Percentiles rank a stretch among this genome's conserved stretches.
Conservation (phyloP, 2,113 vertebrate genomes). For the Malurus melanocephalus region DNA sequence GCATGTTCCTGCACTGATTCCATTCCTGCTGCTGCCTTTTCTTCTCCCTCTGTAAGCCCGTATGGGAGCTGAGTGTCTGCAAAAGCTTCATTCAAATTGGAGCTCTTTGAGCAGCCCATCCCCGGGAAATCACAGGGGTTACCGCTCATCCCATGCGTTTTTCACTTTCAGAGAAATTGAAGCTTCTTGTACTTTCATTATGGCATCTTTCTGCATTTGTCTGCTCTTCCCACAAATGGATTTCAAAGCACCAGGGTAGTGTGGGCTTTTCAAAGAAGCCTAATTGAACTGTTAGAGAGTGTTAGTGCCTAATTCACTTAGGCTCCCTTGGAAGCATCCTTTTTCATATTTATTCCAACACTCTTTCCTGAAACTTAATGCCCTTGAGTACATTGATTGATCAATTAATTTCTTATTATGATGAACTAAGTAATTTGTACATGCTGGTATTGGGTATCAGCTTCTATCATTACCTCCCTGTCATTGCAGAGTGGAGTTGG, state of each 20-base stretch:
- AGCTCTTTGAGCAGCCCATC: slow-evolving; percentile 29
- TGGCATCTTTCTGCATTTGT: slow-evolving; percentile 40
- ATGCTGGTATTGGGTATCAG: not conserved
- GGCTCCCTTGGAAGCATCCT: slow-evolving; percentile 15
- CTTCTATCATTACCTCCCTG: not conserved
- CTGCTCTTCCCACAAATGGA: slow-evolving; percentile 42
- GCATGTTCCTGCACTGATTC: slow-evolving; percentile 5
- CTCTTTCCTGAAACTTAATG: not conserved
- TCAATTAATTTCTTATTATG: slow-evolving; percentile 36
- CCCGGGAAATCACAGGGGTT: slow-evolving; percentile 45
- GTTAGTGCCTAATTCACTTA: slow-evolving; percentile 44
- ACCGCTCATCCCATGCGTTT: slow-evolving; percentile 26
- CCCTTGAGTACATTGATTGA: not conserved
- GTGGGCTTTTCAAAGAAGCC: slow-evolving; percentile 32
- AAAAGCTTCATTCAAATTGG: slow-evolving; percentile 47
- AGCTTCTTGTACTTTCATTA: slow-evolving; percentile 55
- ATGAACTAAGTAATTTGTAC: not conserved
- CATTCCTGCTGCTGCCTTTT: slow-evolving; percentile 21
- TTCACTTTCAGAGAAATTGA: slow-evolving; percentile 43
- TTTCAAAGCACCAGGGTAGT: slow-evolving; percentile 38
- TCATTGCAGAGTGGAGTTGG: not conserved
- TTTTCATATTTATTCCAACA: not conserved
- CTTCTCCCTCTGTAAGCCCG: not conserved
- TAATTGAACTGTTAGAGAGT: slow-evolving; percentile 32
- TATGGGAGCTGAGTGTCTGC: slow-evolving; percentile 1